Evolutionary conservation across 2,113 vertebrate genomes (phyloP), one percentile per base, ranked within the genome.

Genomic region (Cercopithecus mona): DNA sequence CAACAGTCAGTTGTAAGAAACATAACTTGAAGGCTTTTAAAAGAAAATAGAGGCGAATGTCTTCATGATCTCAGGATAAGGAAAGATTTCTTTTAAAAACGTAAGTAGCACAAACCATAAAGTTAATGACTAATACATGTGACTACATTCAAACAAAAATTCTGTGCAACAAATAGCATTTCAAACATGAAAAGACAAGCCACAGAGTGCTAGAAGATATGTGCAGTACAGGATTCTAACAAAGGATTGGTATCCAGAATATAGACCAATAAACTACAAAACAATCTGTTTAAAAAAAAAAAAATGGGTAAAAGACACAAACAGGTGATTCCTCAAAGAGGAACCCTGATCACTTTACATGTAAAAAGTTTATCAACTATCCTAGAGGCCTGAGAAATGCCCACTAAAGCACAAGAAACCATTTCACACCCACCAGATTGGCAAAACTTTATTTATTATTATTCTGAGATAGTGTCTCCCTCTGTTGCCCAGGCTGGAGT

Each of bases 141-240:
- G 30, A 82, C 66, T 87, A 8, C 40, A 83, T 76, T 70, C 75
- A 78, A 76, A 81, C 87, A 87, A 82, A 94, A 96, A 61, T 68
- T 61, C 38, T 76, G 35, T 82, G 48, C 23, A 66, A 12, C 75
- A 76, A 92, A 88, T 57, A 35, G 23, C 48, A 83, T 59, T 70
- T 87, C 70, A 20, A 88, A 83, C 55, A n/a, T 2, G 8, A 78
- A 78, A 50, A 92, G 27, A 64, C 40, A 83, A 96, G 64, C 23
- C 57, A 94, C 43, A 55, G 45, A 90, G 52, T 64, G n/a, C 64
- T 25, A 48, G 43, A 70, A 90, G 38, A 59, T 38, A 57, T 20
- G 20, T 75, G 45, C 32, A 48, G 3, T 40, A 72, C 8, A 25
- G 52, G 12, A 45, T 38, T 78, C 73, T 78, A 82, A 78, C 50